These are phyloP conservation scores for Calliopsis andreniformis DNA, from an alignment of 1,140 invertebrate genomes.

Conservation along the genomic window DNA sequence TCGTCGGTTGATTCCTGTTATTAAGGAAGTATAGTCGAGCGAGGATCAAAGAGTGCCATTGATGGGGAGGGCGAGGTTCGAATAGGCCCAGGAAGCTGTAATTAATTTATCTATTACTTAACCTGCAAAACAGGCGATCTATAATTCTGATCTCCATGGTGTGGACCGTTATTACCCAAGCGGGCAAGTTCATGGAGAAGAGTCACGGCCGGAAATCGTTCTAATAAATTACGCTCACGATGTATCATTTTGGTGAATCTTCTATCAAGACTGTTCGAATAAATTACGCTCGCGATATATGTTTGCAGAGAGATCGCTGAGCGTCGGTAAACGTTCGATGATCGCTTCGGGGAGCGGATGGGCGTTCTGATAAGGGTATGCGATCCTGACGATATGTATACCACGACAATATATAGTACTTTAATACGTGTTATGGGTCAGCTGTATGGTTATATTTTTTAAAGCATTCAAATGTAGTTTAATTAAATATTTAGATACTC, in stretches of 20 bases:
- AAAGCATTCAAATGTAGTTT: background rate
- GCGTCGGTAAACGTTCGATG: constrained; percentile 2
- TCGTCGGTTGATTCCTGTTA: constrained; percentile 12
- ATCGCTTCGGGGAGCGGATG: constrained; percentile 25
- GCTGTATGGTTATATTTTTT: too few species aligned
- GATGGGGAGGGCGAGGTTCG: too few species aligned
- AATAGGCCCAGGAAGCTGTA: background rate
- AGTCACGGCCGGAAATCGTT: constrained; percentile 27
- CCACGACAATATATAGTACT: background rate
- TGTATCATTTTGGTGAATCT: constrained; percentile 38
- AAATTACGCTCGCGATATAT: constrained; percentile 24
- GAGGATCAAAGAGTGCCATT: background rate
- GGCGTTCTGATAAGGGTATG: constrained; percentile 7
- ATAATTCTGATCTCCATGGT: constrained; percentile 7
- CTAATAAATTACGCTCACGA: constrained; percentile 34
- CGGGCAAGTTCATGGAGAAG: background rate
- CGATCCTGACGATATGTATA: constrained; percentile 14
- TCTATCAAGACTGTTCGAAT: background rate
- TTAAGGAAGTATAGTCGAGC: background rate
- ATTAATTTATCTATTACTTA: constrained; percentile 43
- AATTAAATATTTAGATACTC: background rate
- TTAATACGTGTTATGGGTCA: background rate
- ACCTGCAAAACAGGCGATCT: constrained; percentile 1
- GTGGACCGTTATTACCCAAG: constrained; percentile 26
- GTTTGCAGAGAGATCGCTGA: background rate